These are phyloP conservation scores for Palythoa heliodiscus DNA, from an alignment of 92 coral and sea anemone species.

Conservation along the genomic window DNA sequence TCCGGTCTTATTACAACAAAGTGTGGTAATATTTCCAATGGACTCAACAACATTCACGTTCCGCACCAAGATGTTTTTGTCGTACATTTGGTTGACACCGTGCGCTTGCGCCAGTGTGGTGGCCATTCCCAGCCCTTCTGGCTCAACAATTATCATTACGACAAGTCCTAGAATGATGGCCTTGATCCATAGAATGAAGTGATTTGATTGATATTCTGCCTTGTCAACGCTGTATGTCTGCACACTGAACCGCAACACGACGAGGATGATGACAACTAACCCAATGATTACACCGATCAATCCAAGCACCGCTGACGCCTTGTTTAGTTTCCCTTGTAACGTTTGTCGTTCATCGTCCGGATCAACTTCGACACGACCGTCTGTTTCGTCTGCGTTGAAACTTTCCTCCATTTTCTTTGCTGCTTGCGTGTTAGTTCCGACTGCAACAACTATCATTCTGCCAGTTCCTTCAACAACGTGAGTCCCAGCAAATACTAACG, in stretches of 20 bases:
- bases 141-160: slow-evolving; percentile 81
- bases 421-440: slow-evolving; percentile 65
- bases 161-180: slow-evolving; percentile 79
- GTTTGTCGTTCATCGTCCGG: slow-evolving; percentile 60
- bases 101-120: slow-evolving; percentile 68
- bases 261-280: slow-evolving; percentile 58
- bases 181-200: slow-evolving; percentile 80
- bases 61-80: slow-evolving; percentile 65
- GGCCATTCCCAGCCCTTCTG: slow-evolving; percentile 81
- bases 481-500: slow-evolving; percentile 82
- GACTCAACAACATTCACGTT: slow-evolving; percentile 77
- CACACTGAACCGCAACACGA: slow-evolving; percentile 69
- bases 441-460: slow-evolving; percentile 69
- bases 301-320: slow-evolving; percentile 74
- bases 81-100: slow-evolving; percentile 67
- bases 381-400: neutral
- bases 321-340: slow-evolving; percentile 80
- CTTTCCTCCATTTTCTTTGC: slow-evolving; percentile 5
- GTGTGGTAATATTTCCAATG: slow-evolving; percentile 78
- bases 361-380: slow-evolving; percentile 35
- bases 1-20: slow-evolving; percentile 82
- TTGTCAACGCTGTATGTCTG: slow-evolving; percentile 76
- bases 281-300: slow-evolving; percentile 73
- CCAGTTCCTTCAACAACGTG: slow-evolving; percentile 73
- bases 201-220: slow-evolving; percentile 63